Base-by-base conservation (phyloP, 2,797 vertebrate species). In the Anolis apletophallus region DNA sequence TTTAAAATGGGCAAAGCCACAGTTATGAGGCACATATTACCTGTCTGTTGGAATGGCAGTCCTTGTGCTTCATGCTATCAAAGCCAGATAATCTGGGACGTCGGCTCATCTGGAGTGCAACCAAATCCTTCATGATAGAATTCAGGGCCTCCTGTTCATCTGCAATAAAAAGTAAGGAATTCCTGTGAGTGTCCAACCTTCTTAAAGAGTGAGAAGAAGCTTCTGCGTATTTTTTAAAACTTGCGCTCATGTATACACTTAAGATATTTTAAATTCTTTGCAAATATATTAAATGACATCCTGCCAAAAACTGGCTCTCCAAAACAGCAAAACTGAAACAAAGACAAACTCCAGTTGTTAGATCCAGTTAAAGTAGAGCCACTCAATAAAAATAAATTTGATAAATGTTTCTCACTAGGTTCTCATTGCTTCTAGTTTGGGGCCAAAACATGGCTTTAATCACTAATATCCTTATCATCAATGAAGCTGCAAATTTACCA, bases 101-200 rank as follows among this genome's bases (percentile, higher is more conserved):
- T 83, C 98, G 96, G 88, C 97, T 97, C 98, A 99, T 99, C 96
- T 99, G 97, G 83, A 99, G 98, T 8, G 99, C 99, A 84, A 99
- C 98, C 96, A 99, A 97, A 96, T 99, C 99, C 96, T 99, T 99
- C 98, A 99, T 99, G 94, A 99, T 99, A 69, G 99, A 99, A 95
- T 99, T 98, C 93, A 99, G 97, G 94, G 98, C 99, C 96, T 99
- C 98, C 83, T 99, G 97, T 93, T 99, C 99, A 78, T 99, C 99
- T 99, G 94, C 8, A 87, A 91, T 64, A 57, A 91, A 59, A 94
- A 94, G 36, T 55, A 29, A 86, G 46, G 26, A 57, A 81, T 81
- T 76, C 12, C 19, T 75, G 19, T 57, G 50, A 81, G 50, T 68
- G 46, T 59, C 46, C 71, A 81, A 86, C 32, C 54, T 83, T 55